A percentile compares a stretch with the other conserved stretches of the same genome.
These are phyloP conservation scores for Strigops habroptila DNA, from an alignment of 2,113 vertebrate genomes.

Conservation along the genomic window DNA sequence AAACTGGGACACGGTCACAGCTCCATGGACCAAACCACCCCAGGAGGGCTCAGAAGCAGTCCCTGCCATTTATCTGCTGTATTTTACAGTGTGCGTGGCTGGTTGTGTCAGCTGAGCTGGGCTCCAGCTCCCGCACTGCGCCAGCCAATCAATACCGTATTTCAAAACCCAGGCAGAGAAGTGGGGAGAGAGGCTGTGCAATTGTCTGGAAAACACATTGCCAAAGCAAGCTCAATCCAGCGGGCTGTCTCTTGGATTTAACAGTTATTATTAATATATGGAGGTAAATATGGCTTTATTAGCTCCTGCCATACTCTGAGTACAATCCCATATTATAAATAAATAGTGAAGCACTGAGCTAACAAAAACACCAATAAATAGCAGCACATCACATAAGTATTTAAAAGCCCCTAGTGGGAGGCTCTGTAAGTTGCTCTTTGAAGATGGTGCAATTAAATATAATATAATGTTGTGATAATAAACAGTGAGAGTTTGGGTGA, in stretches of 20 bases:
- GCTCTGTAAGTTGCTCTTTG: neutral
- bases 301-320: neutral
- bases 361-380: constrained; percentile 17
- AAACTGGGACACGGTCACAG: accelerated
- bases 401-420: constrained; percentile 28
- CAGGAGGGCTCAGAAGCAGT: neutral
- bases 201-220: neutral
- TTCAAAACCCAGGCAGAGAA: neutral
- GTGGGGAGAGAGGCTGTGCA: neutral
- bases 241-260: neutral
- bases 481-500: neutral
- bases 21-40: neutral
- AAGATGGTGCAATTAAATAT: constrained; percentile 10
- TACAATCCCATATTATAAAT: neutral
- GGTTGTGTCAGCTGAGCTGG: neutral
- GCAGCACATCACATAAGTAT: neutral
- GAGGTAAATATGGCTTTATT: constrained; percentile 31
- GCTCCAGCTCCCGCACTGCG: neutral
- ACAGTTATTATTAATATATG: neutral
- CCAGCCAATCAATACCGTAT: neutral
- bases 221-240: neutral
- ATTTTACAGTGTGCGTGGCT: neutral
- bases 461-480: neutral
- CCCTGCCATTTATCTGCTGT: neutral
- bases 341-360: constrained; percentile 4